These are phyloP conservation scores for Eledona agricola DNA, from an alignment of 2,888 invertebrate genomes.

Conservation along the genomic window DNA sequence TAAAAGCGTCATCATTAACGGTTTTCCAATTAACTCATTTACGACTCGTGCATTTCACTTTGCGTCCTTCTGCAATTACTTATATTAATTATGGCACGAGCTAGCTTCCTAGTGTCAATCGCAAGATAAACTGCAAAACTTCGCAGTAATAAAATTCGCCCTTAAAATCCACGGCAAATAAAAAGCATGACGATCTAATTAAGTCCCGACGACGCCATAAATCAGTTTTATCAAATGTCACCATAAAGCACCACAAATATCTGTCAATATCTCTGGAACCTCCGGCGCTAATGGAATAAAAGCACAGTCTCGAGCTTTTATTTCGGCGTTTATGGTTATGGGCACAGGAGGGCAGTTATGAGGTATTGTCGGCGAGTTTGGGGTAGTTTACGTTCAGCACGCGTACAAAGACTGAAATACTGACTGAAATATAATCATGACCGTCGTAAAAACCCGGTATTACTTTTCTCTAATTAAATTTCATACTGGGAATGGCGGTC, in stretches of 20 bases:
- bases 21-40: no score
- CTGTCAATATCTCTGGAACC: conserved; percentile 32
- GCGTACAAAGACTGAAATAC: conserved; percentile 26
- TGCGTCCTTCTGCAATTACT: no score
- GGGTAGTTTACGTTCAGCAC: conserved; percentile 44
- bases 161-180: no score
- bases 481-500: no score
- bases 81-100: no score
- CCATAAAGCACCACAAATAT: conserved; percentile 11
- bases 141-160: conserved; percentile 25
- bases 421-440: conserved; percentile 7
- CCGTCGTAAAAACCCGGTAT: no score
- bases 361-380: conserved; percentile 39
- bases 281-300: conserved; percentile 39
- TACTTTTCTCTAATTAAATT: no score
- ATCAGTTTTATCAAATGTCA: conserved; percentile 29
- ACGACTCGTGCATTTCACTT: no score
- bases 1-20: no score
- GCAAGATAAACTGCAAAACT: neutral
- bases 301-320: conserved; percentile 36
- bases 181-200: no score
- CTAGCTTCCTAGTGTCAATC: no score
- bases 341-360: conserved; percentile 9
- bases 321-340: conserved; percentile 41
- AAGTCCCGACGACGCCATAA: conserved; percentile 19